Evolutionary conservation across 1,140 invertebrate species (phyloP).

Genomic region (Cydia pomonella): DNA sequence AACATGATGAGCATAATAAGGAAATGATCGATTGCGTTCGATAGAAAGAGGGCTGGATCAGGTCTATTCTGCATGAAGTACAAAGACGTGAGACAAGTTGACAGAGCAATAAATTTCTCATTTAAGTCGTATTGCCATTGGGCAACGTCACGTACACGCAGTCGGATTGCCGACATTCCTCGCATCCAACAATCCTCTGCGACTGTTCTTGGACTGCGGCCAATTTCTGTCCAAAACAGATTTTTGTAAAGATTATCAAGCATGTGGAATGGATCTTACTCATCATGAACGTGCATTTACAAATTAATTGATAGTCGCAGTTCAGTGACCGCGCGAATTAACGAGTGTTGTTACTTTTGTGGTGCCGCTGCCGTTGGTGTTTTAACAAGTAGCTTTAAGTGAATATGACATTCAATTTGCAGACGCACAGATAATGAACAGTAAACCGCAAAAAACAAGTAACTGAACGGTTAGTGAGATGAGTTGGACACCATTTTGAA

Average conservation of each 20-base stretch:
- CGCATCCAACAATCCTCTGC: conserved; percentile 59
- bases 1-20: background rate
- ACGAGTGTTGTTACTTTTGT: background rate
- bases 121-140: conserved; percentile 39
- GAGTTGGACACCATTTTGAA: background rate
- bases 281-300: conserved; percentile 1
- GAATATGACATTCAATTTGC: background rate
- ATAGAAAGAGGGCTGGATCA: background rate
- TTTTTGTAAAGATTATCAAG: conserved; percentile 42
- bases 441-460: background rate
- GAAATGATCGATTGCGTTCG: conserved; percentile 1
- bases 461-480: background rate
- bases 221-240: conserved; percentile 61
- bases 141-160: conserved; percentile 56
- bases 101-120: conserved; percentile 21
- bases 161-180: conserved; percentile 53
- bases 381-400: background rate
- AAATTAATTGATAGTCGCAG: conserved; percentile 3
- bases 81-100: conserved; percentile 9
- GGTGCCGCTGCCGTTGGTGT: background rate
- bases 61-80: background rate
- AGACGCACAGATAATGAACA: background rate
- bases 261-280: background rate
- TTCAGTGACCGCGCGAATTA: conserved; percentile 22
- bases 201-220: conserved; percentile 53